A percentile compares a stretch with the other conserved stretches of the same genome.
Evolutionary conservation across 2,113 vertebrate genomes (phyloP).

Genomic region (Neolamprologus cancellatus): DNA sequence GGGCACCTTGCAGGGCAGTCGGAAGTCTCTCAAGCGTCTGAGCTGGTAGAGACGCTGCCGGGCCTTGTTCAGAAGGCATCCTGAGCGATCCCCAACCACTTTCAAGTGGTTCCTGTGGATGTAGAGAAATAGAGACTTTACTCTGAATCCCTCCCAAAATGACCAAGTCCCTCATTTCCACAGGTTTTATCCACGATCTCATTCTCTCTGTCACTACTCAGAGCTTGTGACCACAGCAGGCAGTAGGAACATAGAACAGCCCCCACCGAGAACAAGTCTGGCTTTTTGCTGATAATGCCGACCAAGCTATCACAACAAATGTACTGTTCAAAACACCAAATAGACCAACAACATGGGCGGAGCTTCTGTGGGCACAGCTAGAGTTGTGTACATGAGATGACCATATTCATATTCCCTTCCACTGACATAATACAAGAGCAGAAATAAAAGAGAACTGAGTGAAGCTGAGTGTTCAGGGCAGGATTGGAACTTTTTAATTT

Average conservation of each 20-base stretch:
- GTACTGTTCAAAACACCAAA: neutral
- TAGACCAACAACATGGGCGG: neutral
- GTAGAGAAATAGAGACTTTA: neutral
- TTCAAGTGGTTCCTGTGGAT: neutral
- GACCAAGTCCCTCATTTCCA: neutral
- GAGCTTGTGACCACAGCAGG: neutral
- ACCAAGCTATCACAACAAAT: neutral
- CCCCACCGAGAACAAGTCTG: neutral
- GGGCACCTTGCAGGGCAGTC: fast-evolving
- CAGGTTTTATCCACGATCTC: neutral
- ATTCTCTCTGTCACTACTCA: neutral
- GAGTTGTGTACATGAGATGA: neutral
- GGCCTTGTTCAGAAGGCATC: neutral
- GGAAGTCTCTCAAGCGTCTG: neutral
- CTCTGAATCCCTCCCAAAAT: neutral
- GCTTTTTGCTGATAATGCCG: neutral
- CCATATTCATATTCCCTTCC: neutral
- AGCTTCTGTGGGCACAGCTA: neutral
- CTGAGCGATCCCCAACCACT: neutral
- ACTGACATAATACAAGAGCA: neutral
- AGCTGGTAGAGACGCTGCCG: fast-evolving
- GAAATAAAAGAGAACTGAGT: neutral
- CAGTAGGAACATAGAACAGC: neutral
- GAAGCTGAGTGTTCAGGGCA: neutral
- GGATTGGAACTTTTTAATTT: neutral